Percentiles rank a stretch among this genome's conserved stretches.
These are phyloP conservation scores for Maniola jurtina DNA, from an alignment of 1,140 invertebrate genomes.

Conservation along the genomic window DNA sequence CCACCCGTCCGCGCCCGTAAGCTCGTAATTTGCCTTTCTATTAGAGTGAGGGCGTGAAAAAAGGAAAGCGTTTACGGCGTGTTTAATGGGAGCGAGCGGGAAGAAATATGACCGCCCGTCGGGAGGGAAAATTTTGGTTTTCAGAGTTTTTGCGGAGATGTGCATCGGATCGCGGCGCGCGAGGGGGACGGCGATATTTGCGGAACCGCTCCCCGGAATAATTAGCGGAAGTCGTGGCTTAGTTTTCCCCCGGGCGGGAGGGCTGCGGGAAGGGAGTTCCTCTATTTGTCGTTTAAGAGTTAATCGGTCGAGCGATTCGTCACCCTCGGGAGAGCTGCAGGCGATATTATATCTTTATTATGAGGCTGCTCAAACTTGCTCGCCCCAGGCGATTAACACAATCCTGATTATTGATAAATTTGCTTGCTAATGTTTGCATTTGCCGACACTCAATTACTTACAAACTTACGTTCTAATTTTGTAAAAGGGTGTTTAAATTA, in stretches of 20 bases:
- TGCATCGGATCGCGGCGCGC: constrained; percentile 67
- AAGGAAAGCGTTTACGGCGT: constrained; percentile 78
- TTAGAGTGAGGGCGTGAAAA: constrained; percentile 79
- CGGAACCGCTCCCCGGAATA: constrained; percentile 67
- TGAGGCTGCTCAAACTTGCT: constrained; percentile 43
- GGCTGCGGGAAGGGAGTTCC: constrained; percentile 65
- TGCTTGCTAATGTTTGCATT: constrained; percentile 43
- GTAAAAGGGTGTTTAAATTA: too few relatives aligned
- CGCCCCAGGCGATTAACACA: constrained; percentile 62
- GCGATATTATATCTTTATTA: constrained; percentile 76
- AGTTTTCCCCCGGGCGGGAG: constrained; percentile 67
- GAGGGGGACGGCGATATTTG: constrained; percentile 65
- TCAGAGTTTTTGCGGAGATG: constrained; percentile 76
- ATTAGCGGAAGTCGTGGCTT: constrained; percentile 77
- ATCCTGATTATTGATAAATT: constrained; percentile 74
- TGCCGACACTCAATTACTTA: constrained; percentile 5
- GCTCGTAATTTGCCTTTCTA: constrained; percentile 79
- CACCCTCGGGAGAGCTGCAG: constrained; percentile 68
- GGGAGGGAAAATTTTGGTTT: constrained; percentile 77
- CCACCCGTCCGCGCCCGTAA: constrained; percentile 77
- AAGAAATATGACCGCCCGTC: constrained; percentile 76
- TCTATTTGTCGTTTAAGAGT: constrained; percentile 78
- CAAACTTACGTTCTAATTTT: neutral
- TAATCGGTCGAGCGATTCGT: constrained; percentile 75
- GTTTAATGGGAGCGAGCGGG: constrained; percentile 77